Percentiles rank a stretch among this genome's conserved stretches.
These are phyloP conservation scores for Sciurus niger DNA, from an alignment of 2,113 vertebrate species.

Conservation along the genomic window DNA sequence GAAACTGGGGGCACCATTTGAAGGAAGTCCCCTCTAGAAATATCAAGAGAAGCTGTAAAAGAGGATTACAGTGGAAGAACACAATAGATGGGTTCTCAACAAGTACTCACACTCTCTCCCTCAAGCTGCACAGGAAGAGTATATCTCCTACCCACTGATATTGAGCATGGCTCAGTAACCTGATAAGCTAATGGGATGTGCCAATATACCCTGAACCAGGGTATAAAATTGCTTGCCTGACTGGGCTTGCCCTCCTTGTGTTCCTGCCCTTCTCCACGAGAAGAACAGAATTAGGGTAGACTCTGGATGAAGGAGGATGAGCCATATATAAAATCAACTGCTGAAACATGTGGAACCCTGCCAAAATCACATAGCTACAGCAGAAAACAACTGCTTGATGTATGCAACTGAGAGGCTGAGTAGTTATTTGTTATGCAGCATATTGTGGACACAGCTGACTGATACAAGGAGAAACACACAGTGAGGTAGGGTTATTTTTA, in stretches of 20 bases:
- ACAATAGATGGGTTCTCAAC: neutral
- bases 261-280: neutral
- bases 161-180: neutral
- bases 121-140: neutral
- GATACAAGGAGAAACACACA: neutral
- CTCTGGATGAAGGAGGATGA: neutral
- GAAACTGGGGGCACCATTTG: neutral
- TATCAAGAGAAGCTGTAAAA: neutral
- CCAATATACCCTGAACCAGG: neutral
- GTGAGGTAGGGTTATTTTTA: neutral
- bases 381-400: neutral
- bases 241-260: neutral
- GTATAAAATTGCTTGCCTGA: neutral
- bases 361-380: neutral
- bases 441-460: neutral
- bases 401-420: neutral
- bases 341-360: neutral
- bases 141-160: neutral
- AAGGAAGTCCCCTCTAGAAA: neutral
- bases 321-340: neutral
- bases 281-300: neutral
- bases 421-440: neutral
- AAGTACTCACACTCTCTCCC: neutral
- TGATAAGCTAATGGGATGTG: neutral
- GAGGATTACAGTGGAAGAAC: neutral